Percentiles rank a stretch among this genome's conserved stretches.
These are phyloP conservation scores for Nomada lathburiana DNA, from an alignment of 2,888 invertebrate species.

Conservation along the genomic window DNA sequence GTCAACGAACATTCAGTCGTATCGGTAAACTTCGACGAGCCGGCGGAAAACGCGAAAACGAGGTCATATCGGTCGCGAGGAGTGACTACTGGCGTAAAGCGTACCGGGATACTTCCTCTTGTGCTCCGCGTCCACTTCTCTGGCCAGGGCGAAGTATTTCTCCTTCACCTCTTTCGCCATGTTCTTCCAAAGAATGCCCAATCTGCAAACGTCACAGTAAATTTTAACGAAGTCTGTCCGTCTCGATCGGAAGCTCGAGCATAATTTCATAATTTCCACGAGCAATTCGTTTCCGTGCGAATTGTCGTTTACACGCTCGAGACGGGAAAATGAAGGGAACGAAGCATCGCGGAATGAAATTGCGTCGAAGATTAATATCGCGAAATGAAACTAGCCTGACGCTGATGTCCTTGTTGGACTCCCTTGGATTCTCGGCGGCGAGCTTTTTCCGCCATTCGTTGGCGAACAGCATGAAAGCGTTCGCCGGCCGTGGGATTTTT, in stretches of 20 bases:
- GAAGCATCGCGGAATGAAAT: background rate
- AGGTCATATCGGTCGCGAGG: slow-evolving; percentile 49
- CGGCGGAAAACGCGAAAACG: slow-evolving; percentile 40
- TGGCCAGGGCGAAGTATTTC: slow-evolving; percentile 86
- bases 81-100: slow-evolving; percentile 38
- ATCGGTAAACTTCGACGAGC: slow-evolving; percentile 54
- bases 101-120: slow-evolving; percentile 87
- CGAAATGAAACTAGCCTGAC: slow-evolving; percentile 82
- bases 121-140: slow-evolving; percentile 86
- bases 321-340: background rate
- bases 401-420: slow-evolving; percentile 88
- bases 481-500: slow-evolving; percentile 87
- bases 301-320: background rate
- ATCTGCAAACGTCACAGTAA: slow-evolving; percentile 70
- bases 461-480: slow-evolving; percentile 88
- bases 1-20: slow-evolving; percentile 40
- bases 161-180: slow-evolving; percentile 86
- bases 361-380: background rate
- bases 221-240: background rate
- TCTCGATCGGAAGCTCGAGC: no score
- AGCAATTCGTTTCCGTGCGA: no score
- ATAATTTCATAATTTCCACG: no score
- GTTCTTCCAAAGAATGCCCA: slow-evolving; percentile 87
- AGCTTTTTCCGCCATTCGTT: slow-evolving; percentile 87
- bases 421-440: slow-evolving; percentile 86